Base-by-base conservation (phyloP, 2,888 invertebrate genomes). In the Junonia oenone region DNA sequence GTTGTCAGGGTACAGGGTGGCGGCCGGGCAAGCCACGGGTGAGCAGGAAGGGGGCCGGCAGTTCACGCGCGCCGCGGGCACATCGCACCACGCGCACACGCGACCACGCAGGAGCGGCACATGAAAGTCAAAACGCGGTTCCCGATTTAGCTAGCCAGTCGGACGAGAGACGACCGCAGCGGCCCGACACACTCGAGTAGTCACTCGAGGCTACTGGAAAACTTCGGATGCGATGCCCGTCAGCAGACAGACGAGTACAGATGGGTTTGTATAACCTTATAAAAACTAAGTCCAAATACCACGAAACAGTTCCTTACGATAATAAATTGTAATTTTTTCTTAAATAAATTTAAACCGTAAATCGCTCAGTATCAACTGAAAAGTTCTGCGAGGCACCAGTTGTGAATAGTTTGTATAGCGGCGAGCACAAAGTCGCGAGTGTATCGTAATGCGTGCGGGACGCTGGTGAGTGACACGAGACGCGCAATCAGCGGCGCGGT, bases 1-100 rank as follows among this genome's bases (percentile, higher is more conserved):
- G 94, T 94, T 94, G 93, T 95, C 94, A 88, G 91, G 90, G 94
- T 94, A 94, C 93, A 95, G 94, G 92, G 94, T 94, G 93, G 94
- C 94, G 93, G 94, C 92, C 90, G 92, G 94, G 93, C 94, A 93
- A 92, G 92, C 94, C 94, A 94, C 94, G 93, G 94, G 93, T 93
- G 86, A 86, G 80, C 83, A 77, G 81, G 81, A 79, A 71, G 70
- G 76, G 77, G 77, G 78, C 81, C 77, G 83, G 82, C 78, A 78
- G 84, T 86, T 83, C 83, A 87, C 83, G 86, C 86, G 86, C 84
- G 89, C 68, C 81, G 87, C 87, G 87, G 85, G 87, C 87, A 87
- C 89, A 89, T 88, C 76, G 86, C 86, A 85, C 85, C 87, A 81
- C 83, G 82, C 75, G 83, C 77, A 81, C 87, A 85, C 86, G 83